Evolutionary conservation across 2,888 invertebrate genomes (phyloP).

Genomic region (Caenorhabditis panamensis): DNA sequence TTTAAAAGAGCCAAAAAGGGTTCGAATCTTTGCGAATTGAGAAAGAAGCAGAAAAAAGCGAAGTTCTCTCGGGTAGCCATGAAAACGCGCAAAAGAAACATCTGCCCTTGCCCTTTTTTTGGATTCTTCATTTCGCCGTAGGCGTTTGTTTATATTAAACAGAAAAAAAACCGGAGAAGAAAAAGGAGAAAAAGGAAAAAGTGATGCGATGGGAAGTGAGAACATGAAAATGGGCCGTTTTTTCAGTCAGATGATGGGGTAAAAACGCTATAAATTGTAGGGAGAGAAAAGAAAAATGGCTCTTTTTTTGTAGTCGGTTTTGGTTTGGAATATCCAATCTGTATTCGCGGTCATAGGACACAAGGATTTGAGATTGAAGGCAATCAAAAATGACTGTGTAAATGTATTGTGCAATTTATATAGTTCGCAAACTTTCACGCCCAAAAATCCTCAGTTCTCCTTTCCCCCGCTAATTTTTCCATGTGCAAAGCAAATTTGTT

Average conservation of each 20-base stretch:
- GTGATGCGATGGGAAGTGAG: neutral
- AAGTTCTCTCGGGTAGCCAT: neutral
- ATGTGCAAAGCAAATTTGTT: constrained; percentile 36
- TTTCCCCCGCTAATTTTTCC: neutral
- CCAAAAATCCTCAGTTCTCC: neutral
- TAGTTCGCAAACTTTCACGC: no score
- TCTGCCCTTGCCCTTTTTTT: constrained; percentile 1
- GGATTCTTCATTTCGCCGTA: neutral
- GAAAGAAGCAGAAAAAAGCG: no score
- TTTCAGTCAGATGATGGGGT: neutral
- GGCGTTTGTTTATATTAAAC: constrained; percentile 4
- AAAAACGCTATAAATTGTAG: neutral
- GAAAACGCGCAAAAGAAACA: neutral
- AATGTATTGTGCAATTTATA: no score
- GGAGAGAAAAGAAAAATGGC: no score
- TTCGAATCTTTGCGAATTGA: no score
- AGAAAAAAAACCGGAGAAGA: neutral
- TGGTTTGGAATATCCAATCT: no score
- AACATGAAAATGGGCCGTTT: neutral
- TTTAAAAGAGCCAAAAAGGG: neutral
- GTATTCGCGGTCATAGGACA: no score
- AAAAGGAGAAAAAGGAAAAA: neutral
- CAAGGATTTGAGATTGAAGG: no score
- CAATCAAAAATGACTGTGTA: no score
- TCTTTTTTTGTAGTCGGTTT: no score